phyloP scores from a whole-genome alignment of 2,797 vertebrate genomes.

The Dipus sagitta region DNA sequence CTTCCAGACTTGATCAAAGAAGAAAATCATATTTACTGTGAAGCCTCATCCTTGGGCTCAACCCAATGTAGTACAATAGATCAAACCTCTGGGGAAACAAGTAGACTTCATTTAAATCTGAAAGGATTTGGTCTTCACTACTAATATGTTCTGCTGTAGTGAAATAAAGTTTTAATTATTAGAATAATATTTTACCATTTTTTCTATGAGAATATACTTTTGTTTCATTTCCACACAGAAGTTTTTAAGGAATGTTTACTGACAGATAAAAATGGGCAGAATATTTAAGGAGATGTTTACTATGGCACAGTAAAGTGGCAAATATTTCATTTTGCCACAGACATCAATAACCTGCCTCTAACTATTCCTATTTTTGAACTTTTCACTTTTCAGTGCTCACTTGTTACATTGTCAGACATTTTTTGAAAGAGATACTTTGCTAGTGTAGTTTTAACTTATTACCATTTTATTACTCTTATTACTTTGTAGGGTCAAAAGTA shows the following conservation, averaged over 20 bases:
- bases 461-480: slow-evolving; percentile 3
- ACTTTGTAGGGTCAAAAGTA: background rate
- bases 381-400: background rate
- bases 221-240: background rate
- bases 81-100: slow-evolving; percentile 22
- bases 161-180: slow-evolving; percentile 23
- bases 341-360: background rate
- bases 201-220: slow-evolving; percentile 16
- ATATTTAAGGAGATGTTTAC: background rate
- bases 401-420: background rate
- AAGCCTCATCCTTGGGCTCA: slow-evolving; percentile 45
- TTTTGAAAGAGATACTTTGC: background rate
- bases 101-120: slow-evolving; percentile 36
- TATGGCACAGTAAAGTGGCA: background rate
- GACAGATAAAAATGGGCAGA: slow-evolving; percentile 16
- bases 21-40: slow-evolving; percentile 59
- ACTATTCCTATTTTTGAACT: background rate
- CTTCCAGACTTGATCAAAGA: slow-evolving; percentile 55
- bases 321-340: background rate
- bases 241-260: slow-evolving; percentile 24
- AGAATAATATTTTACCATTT: slow-evolving; percentile 27
- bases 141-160: background rate
- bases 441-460: background rate
- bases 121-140: slow-evolving; percentile 33
- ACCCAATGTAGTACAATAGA: slow-evolving; percentile 5